A percentile compares a stretch with the other conserved stretches of the same genome.
Evolutionary conservation across 2,797 vertebrate genomes (phyloP).

Genomic region (Merluccius polli): DNA sequence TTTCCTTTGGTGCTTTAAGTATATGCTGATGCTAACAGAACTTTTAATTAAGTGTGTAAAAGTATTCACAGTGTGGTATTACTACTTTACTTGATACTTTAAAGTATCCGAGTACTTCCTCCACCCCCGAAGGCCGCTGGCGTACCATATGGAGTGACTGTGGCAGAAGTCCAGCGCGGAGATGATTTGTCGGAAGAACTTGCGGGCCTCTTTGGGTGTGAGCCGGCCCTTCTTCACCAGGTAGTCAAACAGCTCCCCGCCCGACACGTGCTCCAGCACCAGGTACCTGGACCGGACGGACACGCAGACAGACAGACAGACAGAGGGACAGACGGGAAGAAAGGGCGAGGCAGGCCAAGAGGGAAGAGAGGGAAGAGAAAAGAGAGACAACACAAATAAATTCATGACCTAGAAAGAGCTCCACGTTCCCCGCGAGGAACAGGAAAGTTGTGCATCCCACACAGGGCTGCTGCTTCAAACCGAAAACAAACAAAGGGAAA

Average conservation of each 20-base stretch:
- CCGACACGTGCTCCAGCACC: constrained; percentile 97
- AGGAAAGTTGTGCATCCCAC: not conserved
- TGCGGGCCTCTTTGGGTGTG: constrained; percentile 96
- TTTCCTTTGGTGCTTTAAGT: no score
- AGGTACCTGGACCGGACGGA: constrained; percentile 77
- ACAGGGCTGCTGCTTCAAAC: not conserved
- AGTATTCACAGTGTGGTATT: no score
- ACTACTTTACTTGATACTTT: no score
- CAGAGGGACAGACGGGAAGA: not conserved
- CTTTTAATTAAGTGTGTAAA: no score
- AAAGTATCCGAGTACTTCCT: no score
- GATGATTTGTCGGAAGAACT: constrained; percentile 99
- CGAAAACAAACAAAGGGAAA: not conserved
- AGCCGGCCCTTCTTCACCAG: constrained; percentile 96
- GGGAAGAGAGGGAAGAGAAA: not conserved
- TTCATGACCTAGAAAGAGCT: constrained; percentile 10
- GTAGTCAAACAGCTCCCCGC: no score
- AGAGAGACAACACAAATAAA: constrained; percentile 1
- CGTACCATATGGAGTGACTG: constrained; percentile 99
- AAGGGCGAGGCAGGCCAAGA: not conserved
- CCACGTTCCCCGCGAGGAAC: not conserved
- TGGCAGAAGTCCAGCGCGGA: constrained; percentile 98
- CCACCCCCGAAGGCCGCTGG: no score
- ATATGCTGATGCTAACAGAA: no score
- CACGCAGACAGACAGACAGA: not conserved